Base-by-base conservation (phyloP, 1,140 invertebrate genomes). In the Sesamia nonagrioides region DNA sequence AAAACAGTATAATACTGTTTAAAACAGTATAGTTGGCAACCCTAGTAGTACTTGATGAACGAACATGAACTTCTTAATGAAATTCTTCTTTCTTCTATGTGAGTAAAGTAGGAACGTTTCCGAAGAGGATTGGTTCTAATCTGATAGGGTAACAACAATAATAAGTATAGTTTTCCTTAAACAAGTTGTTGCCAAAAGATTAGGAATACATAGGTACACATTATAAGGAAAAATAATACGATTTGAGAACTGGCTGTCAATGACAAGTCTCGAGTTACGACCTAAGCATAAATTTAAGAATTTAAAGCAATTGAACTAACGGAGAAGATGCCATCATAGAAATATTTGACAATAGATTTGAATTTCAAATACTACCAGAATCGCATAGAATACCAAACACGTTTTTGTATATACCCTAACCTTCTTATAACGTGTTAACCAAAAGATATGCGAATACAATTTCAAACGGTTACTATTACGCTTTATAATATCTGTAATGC, bases 401-500 rank as follows among this genome's bases (percentile, higher is more conserved):
- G 21, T 13, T 50, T 5, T n/a, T n/a, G 15, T 50, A 50, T 3
- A 50, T 45, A 45, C 11, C 42, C 11, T 45, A 40, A 1, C 37
- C 37, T 50, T n/a, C 15, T 35, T 15, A 56, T 2, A 56, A 33
- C 18, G 40, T 9, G 40, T 27, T 27, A 27, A 27, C 27, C 27
- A 27, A 27, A 27, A 27, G 27, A 1, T 27, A 27, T 71, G 52
- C 52, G 54, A 54, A 56, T 58, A 54, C 6, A 40, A 42, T 42
- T 73, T 66, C 17, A 45, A 77, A 72, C 52, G n/a, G 37, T 56
- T 69, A 52, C 63, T 77, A 58, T 60, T 69, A 77, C 63, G 42
- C 18, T 21, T 27, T n/a, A n/a, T n/a, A 52, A 77, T 77, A 77
- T 69, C 17, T 45, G 50, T 77, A 77, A 35, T 75, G 58, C 42